A percentile compares a stretch with the other conserved stretches of the same genome.
phyloP scores from a whole-genome alignment of 92 coral and sea anemone genomes.

The Epizoanthus illoricatus region DNA sequence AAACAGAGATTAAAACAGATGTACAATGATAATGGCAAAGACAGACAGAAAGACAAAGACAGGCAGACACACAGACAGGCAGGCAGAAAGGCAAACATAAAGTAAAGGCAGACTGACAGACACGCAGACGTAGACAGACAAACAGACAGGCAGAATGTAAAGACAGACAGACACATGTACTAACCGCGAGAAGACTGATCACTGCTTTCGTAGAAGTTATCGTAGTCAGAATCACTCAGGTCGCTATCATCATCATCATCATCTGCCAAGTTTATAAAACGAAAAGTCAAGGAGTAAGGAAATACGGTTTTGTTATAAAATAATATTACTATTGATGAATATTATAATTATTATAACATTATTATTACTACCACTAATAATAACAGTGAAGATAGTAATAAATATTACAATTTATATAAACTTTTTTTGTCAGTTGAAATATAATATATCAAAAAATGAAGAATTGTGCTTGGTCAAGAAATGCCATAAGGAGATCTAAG shows the following conservation, averaged over 20 bases:
- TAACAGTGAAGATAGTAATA: background rate
- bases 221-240: constrained; percentile 27
- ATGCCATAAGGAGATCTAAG: too few relatives aligned
- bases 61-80: background rate
- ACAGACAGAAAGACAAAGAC: background rate
- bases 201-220: constrained; percentile 8
- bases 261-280: constrained; percentile 4
- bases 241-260: constrained; percentile 26
- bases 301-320: background rate
- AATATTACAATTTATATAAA: too few relatives aligned
- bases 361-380: background rate
- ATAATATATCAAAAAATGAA: too few relatives aligned
- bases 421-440: too few relatives aligned
- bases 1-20: too few relatives aligned
- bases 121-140: background rate
- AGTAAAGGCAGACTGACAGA: background rate
- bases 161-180: background rate
- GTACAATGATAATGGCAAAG: background rate
- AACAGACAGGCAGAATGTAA: too few relatives aligned
- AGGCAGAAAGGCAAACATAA: background rate
- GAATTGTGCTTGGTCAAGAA: too few relatives aligned
- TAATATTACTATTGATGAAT: background rate
- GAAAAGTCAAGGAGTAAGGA: background rate
- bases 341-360: background rate
- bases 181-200: background rate